Percentiles rank a stretch among this genome's conserved stretches.
phyloP scores from a whole-genome alignment of 2,113 vertebrate genomes.

The Pluvianellus socialis region DNA sequence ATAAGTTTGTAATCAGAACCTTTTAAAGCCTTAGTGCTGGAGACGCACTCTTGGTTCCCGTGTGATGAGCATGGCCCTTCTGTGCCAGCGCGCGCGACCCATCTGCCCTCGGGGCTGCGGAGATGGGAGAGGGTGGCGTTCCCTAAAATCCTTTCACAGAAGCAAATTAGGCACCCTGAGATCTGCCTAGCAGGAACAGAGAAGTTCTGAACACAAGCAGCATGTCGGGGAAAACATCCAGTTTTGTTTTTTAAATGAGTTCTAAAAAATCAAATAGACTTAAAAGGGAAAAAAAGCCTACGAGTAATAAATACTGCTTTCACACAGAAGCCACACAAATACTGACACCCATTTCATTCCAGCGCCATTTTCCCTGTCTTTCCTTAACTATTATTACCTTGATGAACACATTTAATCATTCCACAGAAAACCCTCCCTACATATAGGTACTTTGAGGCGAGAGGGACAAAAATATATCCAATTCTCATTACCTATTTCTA shows the following conservation, averaged over 20 bases:
- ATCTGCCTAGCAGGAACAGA: not conserved
- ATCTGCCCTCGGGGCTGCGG: fast-evolving
- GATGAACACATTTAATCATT: not conserved
- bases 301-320: not conserved
- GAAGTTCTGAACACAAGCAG: not conserved
- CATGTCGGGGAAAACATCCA: not conserved
- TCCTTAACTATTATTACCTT: not conserved
- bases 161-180: not conserved
- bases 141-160: not conserved
- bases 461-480: not conserved
- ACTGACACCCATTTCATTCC: not conserved
- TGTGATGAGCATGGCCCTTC: not conserved
- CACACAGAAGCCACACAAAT: not conserved
- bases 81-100: fast-evolving
- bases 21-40: not conserved
- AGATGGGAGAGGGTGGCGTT: too few relatives aligned
- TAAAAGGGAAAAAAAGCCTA: not conserved
- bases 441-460: not conserved
- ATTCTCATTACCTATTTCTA: not conserved
- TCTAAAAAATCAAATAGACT: not conserved
- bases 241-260: not conserved
- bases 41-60: fast-evolving
- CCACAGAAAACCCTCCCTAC: not conserved
- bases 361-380: not conserved
- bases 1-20: not conserved